Conservation (phyloP, 2,888 invertebrate species). For the Aromia moschata region DNA sequence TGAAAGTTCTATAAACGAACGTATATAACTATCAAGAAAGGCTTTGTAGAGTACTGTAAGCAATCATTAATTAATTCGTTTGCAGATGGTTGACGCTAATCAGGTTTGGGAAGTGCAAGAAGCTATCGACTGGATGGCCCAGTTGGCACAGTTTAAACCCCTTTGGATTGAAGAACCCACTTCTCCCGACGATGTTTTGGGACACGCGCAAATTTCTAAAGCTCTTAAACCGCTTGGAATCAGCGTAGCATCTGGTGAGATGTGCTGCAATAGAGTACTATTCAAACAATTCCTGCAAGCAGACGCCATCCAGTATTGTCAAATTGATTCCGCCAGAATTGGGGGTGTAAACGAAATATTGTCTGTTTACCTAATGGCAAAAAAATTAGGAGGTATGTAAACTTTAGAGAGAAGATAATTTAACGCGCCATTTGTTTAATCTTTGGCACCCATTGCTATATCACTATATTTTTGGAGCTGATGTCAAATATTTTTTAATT, state of each 20-base stretch:
- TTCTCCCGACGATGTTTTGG: conserved; percentile 89
- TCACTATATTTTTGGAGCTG: too few relatives aligned
- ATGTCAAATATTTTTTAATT: neutral
- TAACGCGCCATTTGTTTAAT: too few relatives aligned
- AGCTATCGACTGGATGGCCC: conserved; percentile 87
- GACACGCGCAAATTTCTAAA: conserved; percentile 81
- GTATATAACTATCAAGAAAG: too few relatives aligned
- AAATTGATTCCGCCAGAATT: conserved; percentile 89
- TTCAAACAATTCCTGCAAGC: conserved; percentile 91
- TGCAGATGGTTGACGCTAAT: conserved; percentile 90
- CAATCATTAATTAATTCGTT: neutral
- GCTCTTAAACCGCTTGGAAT: conserved; percentile 79
- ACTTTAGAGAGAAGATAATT: too few relatives aligned
- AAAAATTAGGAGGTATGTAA: conserved; percentile 83
- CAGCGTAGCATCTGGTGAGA: conserved; percentile 91
- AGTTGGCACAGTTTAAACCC: conserved; percentile 76
- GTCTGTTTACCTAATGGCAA: conserved; percentile 88
- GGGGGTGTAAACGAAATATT: conserved; percentile 90
- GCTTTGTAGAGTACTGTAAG: neutral
- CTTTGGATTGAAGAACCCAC: conserved; percentile 95
- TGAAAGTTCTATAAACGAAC: too few relatives aligned
- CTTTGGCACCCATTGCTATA: too few relatives aligned
- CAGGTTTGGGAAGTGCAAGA: conserved; percentile 88
- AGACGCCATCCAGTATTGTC: conserved; percentile 84
- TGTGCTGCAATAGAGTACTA: conserved; percentile 90